A percentile compares a stretch with the other conserved stretches of the same genome.
These are phyloP conservation scores for Steinernema carpocapsae DNA, from an alignment of 2,888 invertebrate species.

Conservation along the genomic window DNA sequence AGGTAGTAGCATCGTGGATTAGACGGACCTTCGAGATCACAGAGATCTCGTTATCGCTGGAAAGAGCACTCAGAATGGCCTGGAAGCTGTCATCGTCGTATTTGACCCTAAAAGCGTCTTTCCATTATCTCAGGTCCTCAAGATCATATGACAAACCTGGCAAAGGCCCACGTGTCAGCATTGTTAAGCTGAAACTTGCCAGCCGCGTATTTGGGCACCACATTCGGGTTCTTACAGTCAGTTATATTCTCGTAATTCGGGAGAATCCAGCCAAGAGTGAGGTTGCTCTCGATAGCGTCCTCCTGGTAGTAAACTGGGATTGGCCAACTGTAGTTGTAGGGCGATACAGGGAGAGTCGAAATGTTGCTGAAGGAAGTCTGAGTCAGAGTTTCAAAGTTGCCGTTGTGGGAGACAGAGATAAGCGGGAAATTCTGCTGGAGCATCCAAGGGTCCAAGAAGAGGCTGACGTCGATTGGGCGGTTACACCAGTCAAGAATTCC, in stretches of 20 bases:
- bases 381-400: constrained; percentile 31
- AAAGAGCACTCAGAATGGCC: constrained; percentile 36
- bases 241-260: background rate
- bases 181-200: background rate
- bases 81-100: constrained; percentile 48
- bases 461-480: constrained; percentile 38
- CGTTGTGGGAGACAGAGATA: constrained; percentile 41
- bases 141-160: background rate
- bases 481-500: constrained; percentile 47
- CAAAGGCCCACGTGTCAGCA: constrained; percentile 7
- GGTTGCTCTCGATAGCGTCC: background rate
- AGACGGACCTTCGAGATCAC: constrained; percentile 42
- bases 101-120: constrained; percentile 1
- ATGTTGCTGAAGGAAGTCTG: constrained; percentile 43
- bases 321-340: constrained; percentile 46
- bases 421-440: constrained; percentile 45
- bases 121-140: background rate
- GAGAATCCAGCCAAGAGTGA: background rate
- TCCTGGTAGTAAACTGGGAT: constrained; percentile 39
- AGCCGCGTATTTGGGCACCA: background rate
- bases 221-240: background rate
- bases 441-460: constrained; percentile 37
- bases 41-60: constrained; percentile 24
- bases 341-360: constrained; percentile 31
- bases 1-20: constrained; percentile 43